These are phyloP conservation scores for Limnephilus auricula DNA, from an alignment of 2,888 invertebrate genomes.

Conservation along the genomic window DNA sequence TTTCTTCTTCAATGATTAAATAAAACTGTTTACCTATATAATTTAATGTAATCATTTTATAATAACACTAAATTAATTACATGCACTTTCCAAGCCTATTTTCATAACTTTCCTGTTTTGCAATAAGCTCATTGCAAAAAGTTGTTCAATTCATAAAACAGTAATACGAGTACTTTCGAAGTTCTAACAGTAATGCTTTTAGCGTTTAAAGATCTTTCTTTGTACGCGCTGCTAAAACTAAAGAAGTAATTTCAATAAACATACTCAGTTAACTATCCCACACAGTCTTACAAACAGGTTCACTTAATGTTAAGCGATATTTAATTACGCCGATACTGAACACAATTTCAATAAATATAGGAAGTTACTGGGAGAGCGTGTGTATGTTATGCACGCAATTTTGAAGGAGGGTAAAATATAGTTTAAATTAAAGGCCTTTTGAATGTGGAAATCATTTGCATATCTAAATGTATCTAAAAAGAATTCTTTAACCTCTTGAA, in stretches of 20 bases:
- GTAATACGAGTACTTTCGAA: not conserved
- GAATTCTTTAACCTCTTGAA: too few relatives aligned
- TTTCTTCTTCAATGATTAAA: too few relatives aligned
- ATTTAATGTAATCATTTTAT: too few relatives aligned
- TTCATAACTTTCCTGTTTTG: not conserved
- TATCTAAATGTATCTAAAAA: too few relatives aligned
- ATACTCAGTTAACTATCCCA: not conserved
- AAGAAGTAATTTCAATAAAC: not conserved
- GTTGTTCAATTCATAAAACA: not conserved
- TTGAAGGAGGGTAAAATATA: not conserved
- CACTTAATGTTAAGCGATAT: not conserved
- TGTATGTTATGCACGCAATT: not conserved
- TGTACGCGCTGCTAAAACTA: not conserved
- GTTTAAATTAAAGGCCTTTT: not conserved
- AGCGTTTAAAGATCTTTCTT: not conserved
- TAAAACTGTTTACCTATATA: too few relatives aligned
- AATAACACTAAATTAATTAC: too few relatives aligned
- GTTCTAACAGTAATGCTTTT: not conserved
- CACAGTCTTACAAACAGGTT: not conserved
- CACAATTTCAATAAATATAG: constrained; percentile 11
- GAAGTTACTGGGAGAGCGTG: not conserved
- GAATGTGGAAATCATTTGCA: not conserved
- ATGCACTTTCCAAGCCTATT: not conserved
- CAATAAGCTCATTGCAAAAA: not conserved
- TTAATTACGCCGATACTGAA: constrained; percentile 12